Evolutionary conservation across 35 echinoderm and acorn worm genomes (phyloP), one percentile per base, ranked within the genome.

Genomic region (Acanthaster planci): DNA sequence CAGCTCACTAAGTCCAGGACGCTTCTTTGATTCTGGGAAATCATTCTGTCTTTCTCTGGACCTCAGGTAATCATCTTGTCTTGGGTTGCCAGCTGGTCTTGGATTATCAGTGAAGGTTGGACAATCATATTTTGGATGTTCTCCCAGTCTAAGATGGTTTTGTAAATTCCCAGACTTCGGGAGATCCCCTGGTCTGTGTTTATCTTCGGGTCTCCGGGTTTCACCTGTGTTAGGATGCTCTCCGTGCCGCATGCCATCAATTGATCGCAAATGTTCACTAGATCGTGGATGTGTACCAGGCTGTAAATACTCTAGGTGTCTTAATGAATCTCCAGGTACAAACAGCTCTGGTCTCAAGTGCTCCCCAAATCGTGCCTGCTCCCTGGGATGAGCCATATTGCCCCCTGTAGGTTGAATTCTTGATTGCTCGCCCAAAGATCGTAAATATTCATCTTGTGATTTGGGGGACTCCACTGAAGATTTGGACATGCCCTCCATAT

Each of bases 281-380:
- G 64, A 26, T 29, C 64, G 22, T 15, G 30, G 21, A 29, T 31
- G 26, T 29, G 22, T 19, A 72, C 64, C 30, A 23, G 64, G 64
- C 34, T 29, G 22, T 10, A 72, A 72, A 34, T 72, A 72, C 2
- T 72, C 64, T 7, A 21, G 21, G 30, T 72, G 64, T 34, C 64
- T 72, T 34, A 29, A 29, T 19, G 64, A 26, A 27, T 72, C 64
- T 72, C 64, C 64, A 72, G 64, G 64, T 72, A 19, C 14, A 31
- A 72, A 26, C 23, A 31, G 64, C 30, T 72, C 64, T 10, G 64
- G 64, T 29, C 64, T 72, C 18, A 72, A 30, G 30, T 72, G 34
- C 64, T 72, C 64, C 30, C 64, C 64, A 72, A 31, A 72, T 72
- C 64, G 64, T 35, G 30, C 2, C 30, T 72, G 64, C 14, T 72